Base-by-base conservation (phyloP, 2,797 vertebrate genomes). In the Hippopotamyrus pictus region DNA sequence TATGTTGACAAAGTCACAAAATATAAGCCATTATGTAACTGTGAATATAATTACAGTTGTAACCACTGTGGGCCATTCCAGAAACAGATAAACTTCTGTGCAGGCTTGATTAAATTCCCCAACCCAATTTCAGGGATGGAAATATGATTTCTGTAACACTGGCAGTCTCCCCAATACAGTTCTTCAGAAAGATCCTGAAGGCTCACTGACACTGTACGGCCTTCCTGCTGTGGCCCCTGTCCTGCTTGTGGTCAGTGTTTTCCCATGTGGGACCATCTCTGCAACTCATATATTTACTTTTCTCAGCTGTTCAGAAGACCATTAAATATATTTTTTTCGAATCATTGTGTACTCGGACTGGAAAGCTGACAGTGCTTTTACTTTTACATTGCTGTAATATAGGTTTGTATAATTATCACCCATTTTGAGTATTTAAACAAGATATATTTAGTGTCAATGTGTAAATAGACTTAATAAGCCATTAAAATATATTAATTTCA, bases 51-150 rank as follows among this genome's bases (percentile, higher is more conserved):
- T 57, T 44, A 37, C 53, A 44, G 88, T 41, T 59, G 51, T n/a
- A 84, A 62, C 41, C 41, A 48, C 37, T 57, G n/a, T 9, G 37
- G 25, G 53, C 41, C 5, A 54, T 14, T 57, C 53, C 53, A 62
- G 54, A 83, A 17, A 57, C 53, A 83, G n/a, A 57, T 83, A 84
- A n/a, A 59, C 9, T 48, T 84, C 33, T 82, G 50, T 51, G 50
- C 69, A 5, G 50, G 57, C 76, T 14, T 53, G 41, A 86, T 57
- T 86, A 51, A 84, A 84, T 83, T 84, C 3, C 76, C 57, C 37
- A 41, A 89, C 14, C 79, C 88, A 89, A 62, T 84, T 83, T 89
- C 37, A 62, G 79, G 79, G 79, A 84, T 41, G 53, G 53, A 84
- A 84, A 84, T 48, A 84, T 48, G 73, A 59, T 89, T 83, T 89